Base-by-base conservation (phyloP, 2,113 vertebrate species). In the Chrysemys picta region DNA sequence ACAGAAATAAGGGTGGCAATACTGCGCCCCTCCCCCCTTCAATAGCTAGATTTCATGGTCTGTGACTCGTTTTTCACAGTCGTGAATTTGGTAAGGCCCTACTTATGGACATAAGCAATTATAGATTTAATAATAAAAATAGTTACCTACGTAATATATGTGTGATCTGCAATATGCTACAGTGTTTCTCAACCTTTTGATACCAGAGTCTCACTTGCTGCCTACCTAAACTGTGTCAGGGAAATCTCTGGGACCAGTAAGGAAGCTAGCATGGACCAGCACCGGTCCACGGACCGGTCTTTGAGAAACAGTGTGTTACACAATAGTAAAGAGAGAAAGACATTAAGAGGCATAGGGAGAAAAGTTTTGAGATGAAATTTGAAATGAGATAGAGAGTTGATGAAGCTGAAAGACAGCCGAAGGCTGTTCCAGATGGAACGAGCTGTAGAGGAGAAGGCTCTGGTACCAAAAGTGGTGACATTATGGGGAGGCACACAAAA, bases 381-480 rank as follows among this genome's bases (percentile, higher is more conserved):
- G 21, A 52, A 50, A 59, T 27, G 5, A 79, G 85, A 75, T 35
- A 13, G 29, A 35, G 83, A 80, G n/a, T 45, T 57, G 14, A 22
- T 1, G 19, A 13, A 47, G 31, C 62, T 59, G 78, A 84, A 65
- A 92, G 91, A 57, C 62, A 69, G 91, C 89, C 95, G 93, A 94
- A 93, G 91, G 80, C 85, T 95, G 31, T 87, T 95, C 93, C 96
- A 96, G 93, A 96, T 92, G 96, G 96, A 54, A 91, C 0, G 22
- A 42, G 84, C 88, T 84, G 89, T 72, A 6, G 56, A 84, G 87
- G 89, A 84, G 93, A 92, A 86, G 87, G 50, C 16, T 84, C 62
- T 65, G 13, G 16, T 25, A 8, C 42, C 88, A 52, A 65, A 72
- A 6, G 1, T 11, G 25, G 45, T 1, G 1, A 59, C 50, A 25